Percentiles rank a stretch among this genome's conserved stretches.
phyloP scores from a whole-genome alignment of 2,113 vertebrate species.

The Chroicocephalus ridibundus region DNA sequence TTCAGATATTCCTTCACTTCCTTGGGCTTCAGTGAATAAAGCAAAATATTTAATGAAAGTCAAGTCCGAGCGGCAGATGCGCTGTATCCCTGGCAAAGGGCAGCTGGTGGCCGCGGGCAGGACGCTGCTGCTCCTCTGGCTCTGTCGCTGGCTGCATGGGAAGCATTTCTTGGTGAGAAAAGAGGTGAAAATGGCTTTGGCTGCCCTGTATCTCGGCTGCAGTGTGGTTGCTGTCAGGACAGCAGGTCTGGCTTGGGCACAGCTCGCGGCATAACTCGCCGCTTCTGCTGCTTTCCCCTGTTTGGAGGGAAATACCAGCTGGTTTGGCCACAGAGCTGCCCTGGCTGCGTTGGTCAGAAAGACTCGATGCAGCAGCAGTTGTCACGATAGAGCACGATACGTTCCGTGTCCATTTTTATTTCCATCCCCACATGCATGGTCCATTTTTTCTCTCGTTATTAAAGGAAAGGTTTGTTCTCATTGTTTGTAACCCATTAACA shows the following conservation, averaged over 20 bases:
- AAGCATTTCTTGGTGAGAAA: background rate
- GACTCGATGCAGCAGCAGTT: background rate
- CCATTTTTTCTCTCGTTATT: background rate
- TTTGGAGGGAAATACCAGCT: background rate
- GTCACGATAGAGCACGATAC: background rate
- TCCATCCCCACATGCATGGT: background rate
- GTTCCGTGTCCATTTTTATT: background rate
- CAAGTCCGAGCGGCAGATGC: background rate
- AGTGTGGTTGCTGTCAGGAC: background rate
- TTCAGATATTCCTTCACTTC: background rate
- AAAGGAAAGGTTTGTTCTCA: background rate
- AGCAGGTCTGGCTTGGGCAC: background rate
- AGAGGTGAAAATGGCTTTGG: background rate
- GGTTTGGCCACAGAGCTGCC: background rate
- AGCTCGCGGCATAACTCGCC: accelerated
- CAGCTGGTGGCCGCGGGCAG: background rate
- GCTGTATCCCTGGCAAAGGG: background rate
- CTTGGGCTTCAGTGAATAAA: background rate
- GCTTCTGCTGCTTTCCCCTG: background rate
- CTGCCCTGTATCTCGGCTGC: background rate
- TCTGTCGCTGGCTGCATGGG: background rate
- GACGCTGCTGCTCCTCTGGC: background rate
- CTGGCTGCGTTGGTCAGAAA: background rate
- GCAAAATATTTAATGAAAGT: background rate
- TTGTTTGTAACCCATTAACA: background rate